Conservation (phyloP, 2,888 invertebrate genomes). For the Acanthacorydalis orientalis region DNA sequence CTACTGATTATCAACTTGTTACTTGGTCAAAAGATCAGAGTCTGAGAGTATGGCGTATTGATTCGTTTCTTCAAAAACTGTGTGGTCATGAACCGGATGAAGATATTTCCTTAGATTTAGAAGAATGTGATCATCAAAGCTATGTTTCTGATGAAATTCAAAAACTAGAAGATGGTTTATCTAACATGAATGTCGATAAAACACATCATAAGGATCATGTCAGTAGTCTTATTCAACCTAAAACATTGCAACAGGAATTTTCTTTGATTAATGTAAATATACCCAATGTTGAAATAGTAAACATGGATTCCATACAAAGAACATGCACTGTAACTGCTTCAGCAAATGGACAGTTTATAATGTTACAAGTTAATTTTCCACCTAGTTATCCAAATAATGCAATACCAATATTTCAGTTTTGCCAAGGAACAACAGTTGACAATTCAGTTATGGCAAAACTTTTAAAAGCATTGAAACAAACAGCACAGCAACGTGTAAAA, state of each 20-base stretch:
- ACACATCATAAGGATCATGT: not conserved
- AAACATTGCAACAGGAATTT: constrained; percentile 57
- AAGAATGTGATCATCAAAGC: constrained; percentile 5
- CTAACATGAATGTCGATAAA: constrained; percentile 7
- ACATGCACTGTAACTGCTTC: constrained; percentile 39
- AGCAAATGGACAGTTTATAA: constrained; percentile 32
- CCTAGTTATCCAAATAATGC: constrained; percentile 53
- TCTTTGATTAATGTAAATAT: constrained; percentile 58
- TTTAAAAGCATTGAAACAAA: constrained; percentile 62
- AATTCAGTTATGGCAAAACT: constrained; percentile 54
- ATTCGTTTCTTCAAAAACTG: constrained; percentile 65
- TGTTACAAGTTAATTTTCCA: constrained; percentile 52
- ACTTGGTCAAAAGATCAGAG: constrained; percentile 95
- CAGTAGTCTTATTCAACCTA: constrained; percentile 27
- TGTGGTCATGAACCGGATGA: constrained; percentile 55
- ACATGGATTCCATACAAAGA: constrained; percentile 31
- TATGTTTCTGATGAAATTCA: constrained; percentile 2
- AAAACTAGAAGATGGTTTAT: constrained; percentile 6
- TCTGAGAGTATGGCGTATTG: constrained; percentile 78
- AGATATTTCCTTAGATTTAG: constrained; percentile 16
- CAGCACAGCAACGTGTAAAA: constrained; percentile 65
- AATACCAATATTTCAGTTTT: constrained; percentile 48
- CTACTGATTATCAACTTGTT: constrained; percentile 62
- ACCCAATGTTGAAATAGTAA: constrained; percentile 46
- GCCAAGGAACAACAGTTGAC: constrained; percentile 46